A percentile compares a stretch with the other conserved stretches of the same genome.
Evolutionary conservation across 2,113 vertebrate species (phyloP).

Genomic region (Cryptoleucopteryx plumbea): DNA sequence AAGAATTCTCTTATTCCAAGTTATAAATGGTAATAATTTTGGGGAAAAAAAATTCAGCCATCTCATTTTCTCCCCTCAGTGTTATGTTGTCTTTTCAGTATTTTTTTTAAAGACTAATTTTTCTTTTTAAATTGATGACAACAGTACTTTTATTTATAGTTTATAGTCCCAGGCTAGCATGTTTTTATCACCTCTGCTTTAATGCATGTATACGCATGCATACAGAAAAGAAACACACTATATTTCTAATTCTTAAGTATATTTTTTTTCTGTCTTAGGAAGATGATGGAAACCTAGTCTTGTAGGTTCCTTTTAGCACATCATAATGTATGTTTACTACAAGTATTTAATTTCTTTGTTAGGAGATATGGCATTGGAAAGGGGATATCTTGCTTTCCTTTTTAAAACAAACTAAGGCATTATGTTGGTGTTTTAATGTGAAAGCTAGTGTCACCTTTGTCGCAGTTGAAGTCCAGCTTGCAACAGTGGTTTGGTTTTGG

Average conservation of each 20-base stretch:
- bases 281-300: neutral
- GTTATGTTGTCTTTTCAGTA: neutral
- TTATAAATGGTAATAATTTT: neutral
- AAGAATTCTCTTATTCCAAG: neutral
- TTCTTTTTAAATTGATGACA: neutral
- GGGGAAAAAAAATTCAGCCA: neutral
- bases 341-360: neutral
- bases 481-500: neutral
- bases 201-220: fast-evolving
- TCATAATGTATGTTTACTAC: neutral
- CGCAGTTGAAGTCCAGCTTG: neutral
- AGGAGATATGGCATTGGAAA: neutral
- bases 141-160: neutral
- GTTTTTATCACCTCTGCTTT: conserved; percentile 10
- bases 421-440: neutral
- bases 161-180: neutral
- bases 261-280: neutral
- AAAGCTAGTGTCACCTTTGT: neutral
- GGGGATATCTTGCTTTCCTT: neutral
- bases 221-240: neutral
- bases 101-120: neutral
- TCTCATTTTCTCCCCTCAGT: neutral
- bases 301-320: neutral
- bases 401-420: neutral
- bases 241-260: neutral